Evolutionary conservation across 2,113 vertebrate species (phyloP).

Genomic region (Saimiri boliviensis): DNA sequence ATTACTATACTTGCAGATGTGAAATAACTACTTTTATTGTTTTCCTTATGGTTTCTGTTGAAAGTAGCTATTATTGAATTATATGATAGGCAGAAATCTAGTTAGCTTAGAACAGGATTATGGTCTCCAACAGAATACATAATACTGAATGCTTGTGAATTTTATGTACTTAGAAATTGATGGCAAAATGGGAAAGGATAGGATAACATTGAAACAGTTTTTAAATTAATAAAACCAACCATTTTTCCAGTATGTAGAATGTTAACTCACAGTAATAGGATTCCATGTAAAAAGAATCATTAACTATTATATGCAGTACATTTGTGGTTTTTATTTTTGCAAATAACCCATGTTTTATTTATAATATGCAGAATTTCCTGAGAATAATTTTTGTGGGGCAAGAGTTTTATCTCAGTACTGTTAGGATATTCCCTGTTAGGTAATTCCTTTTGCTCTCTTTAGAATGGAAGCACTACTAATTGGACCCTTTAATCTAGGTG

Average conservation of each 20-base stretch:
- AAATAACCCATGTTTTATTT: neutral
- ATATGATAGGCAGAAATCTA: neutral
- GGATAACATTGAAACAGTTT: constrained; percentile 11
- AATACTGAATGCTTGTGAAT: constrained; percentile 1
- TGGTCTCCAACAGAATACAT: neutral
- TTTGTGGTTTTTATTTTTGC: neutral
- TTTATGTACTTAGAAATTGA: constrained; percentile 3
- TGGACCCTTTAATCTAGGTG: neutral
- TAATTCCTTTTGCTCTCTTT: constrained; percentile 30
- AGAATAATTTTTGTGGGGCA: constrained; percentile 25
- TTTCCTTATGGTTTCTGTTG: neutral
- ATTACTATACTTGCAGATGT: neutral
- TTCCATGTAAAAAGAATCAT: constrained; percentile 32
- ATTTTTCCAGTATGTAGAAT: neutral
- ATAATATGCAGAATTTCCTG: neutral
- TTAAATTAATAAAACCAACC: constrained; percentile 8
- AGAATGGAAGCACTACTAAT: neutral
- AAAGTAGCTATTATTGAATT: neutral
- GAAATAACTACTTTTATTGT: neutral
- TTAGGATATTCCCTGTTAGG: neutral
- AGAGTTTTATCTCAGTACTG: neutral
- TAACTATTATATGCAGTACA: neutral
- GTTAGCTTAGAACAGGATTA: neutral
- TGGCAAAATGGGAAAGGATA: constrained; percentile 3
- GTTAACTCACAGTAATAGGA: neutral